A percentile compares a stretch with the other conserved stretches of the same genome.
Conservation (phyloP, 2,888 invertebrate genomes). For the Andrena flavipes region DNA sequence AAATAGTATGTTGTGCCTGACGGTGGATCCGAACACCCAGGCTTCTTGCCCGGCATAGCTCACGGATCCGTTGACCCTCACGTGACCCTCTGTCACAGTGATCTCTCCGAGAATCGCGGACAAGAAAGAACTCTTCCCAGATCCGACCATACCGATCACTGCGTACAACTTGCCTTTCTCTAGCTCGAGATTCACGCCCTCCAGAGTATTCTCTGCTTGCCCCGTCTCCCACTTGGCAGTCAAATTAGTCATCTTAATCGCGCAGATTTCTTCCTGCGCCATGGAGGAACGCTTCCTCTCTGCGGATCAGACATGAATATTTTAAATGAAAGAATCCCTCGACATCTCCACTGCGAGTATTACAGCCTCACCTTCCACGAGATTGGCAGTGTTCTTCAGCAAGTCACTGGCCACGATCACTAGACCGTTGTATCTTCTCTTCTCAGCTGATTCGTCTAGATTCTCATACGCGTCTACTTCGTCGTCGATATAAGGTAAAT, state of each 20-base stretch:
- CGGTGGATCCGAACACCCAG: constrained; percentile 92
- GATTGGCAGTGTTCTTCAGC: constrained; percentile 69
- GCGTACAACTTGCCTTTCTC: constrained; percentile 88
- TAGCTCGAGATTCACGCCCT: constrained; percentile 86
- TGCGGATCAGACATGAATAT: constrained; percentile 17
- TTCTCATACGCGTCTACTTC: constrained; percentile 60
- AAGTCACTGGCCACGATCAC: constrained; percentile 78
- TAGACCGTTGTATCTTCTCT: constrained; percentile 80
- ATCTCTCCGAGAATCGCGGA: constrained; percentile 91
- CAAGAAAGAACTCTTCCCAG: constrained; percentile 90
- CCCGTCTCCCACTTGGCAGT: constrained; percentile 86
- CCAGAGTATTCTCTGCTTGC: constrained; percentile 86
- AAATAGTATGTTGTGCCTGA: constrained; percentile 95
- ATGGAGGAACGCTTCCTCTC: constrained; percentile 50
- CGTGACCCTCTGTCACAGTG: constrained; percentile 86
- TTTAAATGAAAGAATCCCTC: background rate
- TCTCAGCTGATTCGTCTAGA: constrained; percentile 75
- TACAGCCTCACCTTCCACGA: constrained; percentile 54
- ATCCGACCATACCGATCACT: constrained; percentile 91
- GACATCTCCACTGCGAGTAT: background rate
- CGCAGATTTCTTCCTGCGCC: constrained; percentile 57
- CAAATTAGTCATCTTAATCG: constrained; percentile 77
- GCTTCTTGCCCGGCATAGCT: constrained; percentile 94
- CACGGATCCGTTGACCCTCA: constrained; percentile 88
- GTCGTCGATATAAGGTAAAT: constrained; percentile 80